phyloP scores from a whole-genome alignment of 2,888 invertebrate genomes.

The Rhodophaea formosa region DNA sequence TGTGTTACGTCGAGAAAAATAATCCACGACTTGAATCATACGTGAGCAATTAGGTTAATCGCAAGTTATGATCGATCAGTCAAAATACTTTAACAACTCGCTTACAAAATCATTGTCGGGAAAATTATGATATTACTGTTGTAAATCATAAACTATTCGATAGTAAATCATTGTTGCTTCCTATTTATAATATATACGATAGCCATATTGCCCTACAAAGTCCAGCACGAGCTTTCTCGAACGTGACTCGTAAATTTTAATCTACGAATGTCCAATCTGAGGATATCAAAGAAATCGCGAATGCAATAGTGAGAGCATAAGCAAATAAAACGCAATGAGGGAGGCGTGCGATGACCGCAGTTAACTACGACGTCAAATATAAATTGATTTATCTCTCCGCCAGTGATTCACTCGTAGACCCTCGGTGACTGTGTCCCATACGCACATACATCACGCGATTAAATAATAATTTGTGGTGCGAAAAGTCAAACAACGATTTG shows the following conservation, averaged over 20 bases:
- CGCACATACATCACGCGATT: slow-evolving; percentile 38
- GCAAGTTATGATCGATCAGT: slow-evolving; percentile 4
- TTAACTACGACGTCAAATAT: slow-evolving; percentile 38
- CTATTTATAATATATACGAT: slow-evolving; percentile 11
- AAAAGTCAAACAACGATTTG: slow-evolving; percentile 31
- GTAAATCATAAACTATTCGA: slow-evolving; percentile 2
- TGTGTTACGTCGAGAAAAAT: slow-evolving; percentile 5
- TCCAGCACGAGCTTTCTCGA: slow-evolving; percentile 52
- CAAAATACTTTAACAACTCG: not conserved
- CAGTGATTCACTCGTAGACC: slow-evolving; percentile 35
- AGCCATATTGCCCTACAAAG: slow-evolving; percentile 27
- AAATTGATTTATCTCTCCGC: slow-evolving; percentile 38
- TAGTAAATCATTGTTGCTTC: slow-evolving; percentile 7
- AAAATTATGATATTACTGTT: slow-evolving; percentile 2
- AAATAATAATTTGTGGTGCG: slow-evolving; percentile 38
- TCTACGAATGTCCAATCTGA: slow-evolving; percentile 41
- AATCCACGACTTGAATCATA: slow-evolving; percentile 3
- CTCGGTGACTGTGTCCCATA: slow-evolving; percentile 34
- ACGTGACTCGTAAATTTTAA: slow-evolving; percentile 65
- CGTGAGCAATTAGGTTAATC: slow-evolving; percentile 5
- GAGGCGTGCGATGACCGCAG: slow-evolving; percentile 41
- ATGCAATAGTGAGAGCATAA: slow-evolving; percentile 41
- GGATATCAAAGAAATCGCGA: slow-evolving; percentile 32
- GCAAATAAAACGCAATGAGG: slow-evolving; percentile 40
- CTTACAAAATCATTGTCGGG: slow-evolving; percentile 4